These are phyloP conservation scores for Folsomia candida DNA, from an alignment of 2,888 invertebrate genomes.

Conservation along the genomic window DNA sequence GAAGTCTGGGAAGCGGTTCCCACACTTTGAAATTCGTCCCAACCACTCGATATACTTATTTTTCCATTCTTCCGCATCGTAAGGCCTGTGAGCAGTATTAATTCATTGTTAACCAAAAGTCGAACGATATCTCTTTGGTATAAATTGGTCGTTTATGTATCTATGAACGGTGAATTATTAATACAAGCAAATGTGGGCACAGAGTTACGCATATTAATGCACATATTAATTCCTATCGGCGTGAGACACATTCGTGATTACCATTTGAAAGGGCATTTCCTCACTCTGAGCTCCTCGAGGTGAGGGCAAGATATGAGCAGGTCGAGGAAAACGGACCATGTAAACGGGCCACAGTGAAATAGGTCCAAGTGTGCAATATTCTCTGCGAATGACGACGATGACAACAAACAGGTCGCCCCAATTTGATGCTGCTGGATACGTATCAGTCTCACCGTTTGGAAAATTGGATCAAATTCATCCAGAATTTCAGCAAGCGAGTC, in stretches of 20 bases:
- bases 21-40: not conserved
- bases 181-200: too few species aligned
- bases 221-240: too few species aligned
- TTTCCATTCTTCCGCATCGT: conserved; percentile 15
- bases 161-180: too few species aligned
- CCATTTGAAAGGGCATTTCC: conserved; percentile 15
- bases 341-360: conserved; percentile 10
- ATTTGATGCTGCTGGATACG: not conserved
- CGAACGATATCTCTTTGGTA: too few species aligned
- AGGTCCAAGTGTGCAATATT: conserved; percentile 9
- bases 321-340: conserved; percentile 12
- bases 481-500: not conserved
- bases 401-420: not conserved
- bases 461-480: not conserved
- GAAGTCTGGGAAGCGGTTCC: conserved; percentile 9
- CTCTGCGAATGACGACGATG: not conserved
- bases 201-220: too few species aligned
- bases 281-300: not conserved
- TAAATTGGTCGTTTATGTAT: too few species aligned
- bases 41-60: conserved; percentile 9
- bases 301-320: not conserved
- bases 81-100: too few species aligned
- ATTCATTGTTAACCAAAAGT: too few species aligned
- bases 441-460: conserved; percentile 1
- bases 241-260: too few species aligned